These are phyloP conservation scores for Fregetta grallaria DNA, from an alignment of 2,113 vertebrate genomes.

Conservation along the genomic window DNA sequence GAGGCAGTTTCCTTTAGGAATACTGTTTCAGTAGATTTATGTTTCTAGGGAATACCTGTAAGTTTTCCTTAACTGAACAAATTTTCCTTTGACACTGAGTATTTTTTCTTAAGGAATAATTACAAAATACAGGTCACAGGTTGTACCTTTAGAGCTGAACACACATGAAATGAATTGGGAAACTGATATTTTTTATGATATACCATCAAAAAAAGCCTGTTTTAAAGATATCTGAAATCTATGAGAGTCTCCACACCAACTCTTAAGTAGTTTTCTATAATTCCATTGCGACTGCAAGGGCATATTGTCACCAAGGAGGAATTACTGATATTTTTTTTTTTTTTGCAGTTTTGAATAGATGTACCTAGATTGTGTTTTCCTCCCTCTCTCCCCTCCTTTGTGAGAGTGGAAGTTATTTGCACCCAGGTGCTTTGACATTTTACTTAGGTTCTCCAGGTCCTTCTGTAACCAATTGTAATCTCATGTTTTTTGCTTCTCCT, in stretches of 20 bases:
- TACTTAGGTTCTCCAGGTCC: background rate
- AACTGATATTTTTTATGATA: background rate
- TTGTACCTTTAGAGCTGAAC: background rate
- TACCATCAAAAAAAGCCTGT: background rate
- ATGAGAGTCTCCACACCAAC: background rate
- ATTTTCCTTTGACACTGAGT: background rate
- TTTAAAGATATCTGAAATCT: background rate
- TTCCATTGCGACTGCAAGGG: background rate
- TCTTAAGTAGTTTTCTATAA: background rate
- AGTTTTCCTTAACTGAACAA: background rate
- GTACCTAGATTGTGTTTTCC: background rate
- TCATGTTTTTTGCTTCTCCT: background rate
- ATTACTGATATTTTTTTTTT: background rate
- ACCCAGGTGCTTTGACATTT: background rate
- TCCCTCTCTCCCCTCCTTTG: background rate
- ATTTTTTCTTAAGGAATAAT: background rate
- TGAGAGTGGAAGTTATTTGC: background rate
- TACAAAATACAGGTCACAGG: background rate
- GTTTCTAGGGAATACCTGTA: background rate
- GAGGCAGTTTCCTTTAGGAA: background rate
- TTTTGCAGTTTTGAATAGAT: background rate
- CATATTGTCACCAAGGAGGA: background rate
- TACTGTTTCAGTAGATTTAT: background rate
- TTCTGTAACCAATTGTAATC: background rate
- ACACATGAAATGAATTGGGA: background rate